A percentile compares a stretch with the other conserved stretches of the same genome.
phyloP scores from a whole-genome alignment of 2,797 vertebrate species.

The Meda fulgida region DNA sequence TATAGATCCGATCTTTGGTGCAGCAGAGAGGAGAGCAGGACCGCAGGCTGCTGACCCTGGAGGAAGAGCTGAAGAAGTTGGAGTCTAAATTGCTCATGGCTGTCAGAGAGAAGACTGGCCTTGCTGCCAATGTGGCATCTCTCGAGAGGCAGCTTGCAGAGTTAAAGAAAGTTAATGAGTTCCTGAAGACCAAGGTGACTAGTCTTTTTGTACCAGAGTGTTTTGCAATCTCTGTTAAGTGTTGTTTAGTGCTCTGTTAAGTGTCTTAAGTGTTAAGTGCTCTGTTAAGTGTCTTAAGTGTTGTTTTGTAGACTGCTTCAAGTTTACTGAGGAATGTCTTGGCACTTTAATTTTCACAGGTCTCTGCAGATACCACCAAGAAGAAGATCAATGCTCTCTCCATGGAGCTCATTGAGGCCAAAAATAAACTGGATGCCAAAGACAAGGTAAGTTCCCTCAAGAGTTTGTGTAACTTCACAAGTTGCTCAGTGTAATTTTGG shows the following conservation, averaged over 20 bases:
- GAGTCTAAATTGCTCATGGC: constrained; percentile 86
- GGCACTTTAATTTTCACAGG: constrained; percentile 68
- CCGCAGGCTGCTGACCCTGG: constrained; percentile 79
- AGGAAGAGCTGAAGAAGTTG: constrained; percentile 85
- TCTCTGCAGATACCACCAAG: constrained; percentile 88
- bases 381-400: constrained; percentile 88
- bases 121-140: constrained; percentile 82
- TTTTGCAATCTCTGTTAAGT: background rate
- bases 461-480: background rate
- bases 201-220: background rate
- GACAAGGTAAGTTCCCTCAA: constrained; percentile 77
- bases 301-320: background rate
- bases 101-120: constrained; percentile 88
- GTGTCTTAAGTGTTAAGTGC: no score
- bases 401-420: constrained; percentile 89
- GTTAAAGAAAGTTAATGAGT: constrained; percentile 87
- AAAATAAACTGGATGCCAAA: constrained; percentile 85
- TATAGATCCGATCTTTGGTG: constrained; percentile 87
- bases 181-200: constrained; percentile 91
- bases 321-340: background rate
- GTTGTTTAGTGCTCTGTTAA: no score
- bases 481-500: background rate
- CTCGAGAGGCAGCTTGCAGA: constrained; percentile 88
- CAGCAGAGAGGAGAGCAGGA: constrained; percentile 89
- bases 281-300: no score